Conservation (phyloP, 1,140 invertebrate species). For the Trigoniulus corallinus region DNA sequence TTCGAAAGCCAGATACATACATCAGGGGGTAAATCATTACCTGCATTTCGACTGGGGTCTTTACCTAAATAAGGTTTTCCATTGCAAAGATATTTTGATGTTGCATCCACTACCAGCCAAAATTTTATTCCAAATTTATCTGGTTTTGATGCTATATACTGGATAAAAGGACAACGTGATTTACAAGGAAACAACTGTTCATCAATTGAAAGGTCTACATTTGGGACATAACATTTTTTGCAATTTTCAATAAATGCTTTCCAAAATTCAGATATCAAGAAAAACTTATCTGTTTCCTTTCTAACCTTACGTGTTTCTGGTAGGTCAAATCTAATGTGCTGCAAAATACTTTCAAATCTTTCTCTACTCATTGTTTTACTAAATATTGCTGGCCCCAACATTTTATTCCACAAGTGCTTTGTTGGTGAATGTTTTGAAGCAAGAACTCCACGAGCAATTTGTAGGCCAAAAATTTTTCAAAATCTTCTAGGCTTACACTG, state of each 20-base stretch:
- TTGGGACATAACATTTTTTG: constrained; percentile 5
- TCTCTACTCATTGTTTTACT: constrained; percentile 4
- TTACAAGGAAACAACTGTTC: constrained; percentile 6
- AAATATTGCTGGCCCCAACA: not conserved
- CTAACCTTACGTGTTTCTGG: not conserved
- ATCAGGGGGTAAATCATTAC: not conserved
- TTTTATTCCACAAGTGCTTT: not conserved
- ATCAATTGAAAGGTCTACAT: constrained; percentile 4
- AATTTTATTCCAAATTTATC: constrained; percentile 6
- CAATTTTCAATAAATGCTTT: constrained; percentile 7
- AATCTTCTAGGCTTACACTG: not conserved
- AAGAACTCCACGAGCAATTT: not conserved
- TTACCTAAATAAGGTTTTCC: constrained; percentile 6
- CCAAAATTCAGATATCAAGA: not conserved
- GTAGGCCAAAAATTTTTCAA: not conserved
- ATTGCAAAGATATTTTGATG: constrained; percentile 6
- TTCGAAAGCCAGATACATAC: not conserved
- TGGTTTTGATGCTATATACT: constrained; percentile 4
- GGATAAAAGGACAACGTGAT: constrained; percentile 4
- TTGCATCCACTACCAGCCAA: constrained; percentile 1
- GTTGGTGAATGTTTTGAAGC: not conserved
- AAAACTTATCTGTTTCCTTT: constrained; percentile 7
- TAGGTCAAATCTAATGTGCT: constrained; percentile 6
- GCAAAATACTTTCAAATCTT: constrained; percentile 1
- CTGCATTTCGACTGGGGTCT: not conserved